Evolutionary conservation across 2,888 invertebrate genomes (phyloP), one percentile per base, ranked within the genome.

Genomic region (Drosophila neutralis): DNA sequence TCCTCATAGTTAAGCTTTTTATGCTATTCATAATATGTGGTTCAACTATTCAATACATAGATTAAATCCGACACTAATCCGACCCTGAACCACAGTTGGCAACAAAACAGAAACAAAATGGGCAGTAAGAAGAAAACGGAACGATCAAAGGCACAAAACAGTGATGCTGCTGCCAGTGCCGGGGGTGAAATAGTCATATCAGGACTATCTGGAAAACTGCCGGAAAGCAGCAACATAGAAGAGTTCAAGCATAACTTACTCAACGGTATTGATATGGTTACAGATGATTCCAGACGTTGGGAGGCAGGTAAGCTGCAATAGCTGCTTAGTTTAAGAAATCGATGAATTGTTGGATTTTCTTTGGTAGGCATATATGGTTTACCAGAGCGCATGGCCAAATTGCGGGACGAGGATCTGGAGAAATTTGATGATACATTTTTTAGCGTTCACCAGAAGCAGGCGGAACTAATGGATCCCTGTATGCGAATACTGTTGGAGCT

Each of bases 231-330:
- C 88, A 96, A 95, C 93, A 96, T 99, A 91, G 97, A 97, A 83
- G 98, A 99, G 94, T 99, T 99, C 93, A 97, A 96, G 91, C 95
- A 97, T 87, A 96, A 98, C 92, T 95, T 99, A 71, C 96, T 98
- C 92, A 96, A 96, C 73, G 97, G 98, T 63, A 95, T 98, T 56
- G 99, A 99, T 93, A 95, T 99, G 94, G 96, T 99, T 76, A 98
- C 98, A 49, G 98, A 97, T 79, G 98, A 98, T 92, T 96, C 96
- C 82, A 94, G 98, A 78, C 94, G 98, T 91, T 99, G 98, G 98
- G 95, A 96, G 3, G 94, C 96, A 83, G 96, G 95, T 95, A 91
- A 90, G 82, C 65, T 27, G 8, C 8, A 24, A 24, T 4, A 4
- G 8, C 15, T 45, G 45, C 24, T 24, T 8, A 15, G 24, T 4